These are phyloP conservation scores for Gisinianus flammeolus DNA, from an alignment of 2,888 invertebrate species.

Conservation along the genomic window DNA sequence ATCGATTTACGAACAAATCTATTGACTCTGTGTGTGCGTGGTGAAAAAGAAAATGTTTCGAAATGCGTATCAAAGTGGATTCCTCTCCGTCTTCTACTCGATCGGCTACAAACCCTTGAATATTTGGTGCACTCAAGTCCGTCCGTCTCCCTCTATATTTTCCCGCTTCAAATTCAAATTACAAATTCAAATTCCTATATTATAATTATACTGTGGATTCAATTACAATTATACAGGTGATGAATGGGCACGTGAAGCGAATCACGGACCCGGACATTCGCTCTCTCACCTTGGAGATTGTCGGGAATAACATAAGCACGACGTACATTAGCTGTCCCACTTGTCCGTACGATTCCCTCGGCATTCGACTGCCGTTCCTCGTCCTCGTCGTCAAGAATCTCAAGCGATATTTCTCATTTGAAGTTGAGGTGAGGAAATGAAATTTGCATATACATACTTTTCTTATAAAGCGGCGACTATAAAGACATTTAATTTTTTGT, in stretches of 20 bases:
- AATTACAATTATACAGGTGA: too few species aligned
- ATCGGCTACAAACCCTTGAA: slow-evolving; percentile 63
- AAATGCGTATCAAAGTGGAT: slow-evolving; percentile 63
- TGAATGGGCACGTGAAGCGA: slow-evolving; percentile 70
- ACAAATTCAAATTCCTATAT: too few species aligned
- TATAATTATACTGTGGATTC: neutral
- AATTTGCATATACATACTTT: too few species aligned
- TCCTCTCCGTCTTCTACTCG: slow-evolving; percentile 63
- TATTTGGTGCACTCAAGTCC: slow-evolving; percentile 63
- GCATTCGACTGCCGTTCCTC: slow-evolving; percentile 69
- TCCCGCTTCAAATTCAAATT: too few species aligned
- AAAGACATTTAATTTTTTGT: too few species aligned
- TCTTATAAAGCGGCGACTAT: too few species aligned
- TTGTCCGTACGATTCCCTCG: slow-evolving; percentile 68
- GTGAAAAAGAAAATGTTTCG: too few species aligned
- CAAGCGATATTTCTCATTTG: slow-evolving; percentile 71
- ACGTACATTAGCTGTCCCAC: slow-evolving; percentile 69
- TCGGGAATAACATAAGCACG: slow-evolving; percentile 70
- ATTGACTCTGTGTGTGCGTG: too few species aligned
- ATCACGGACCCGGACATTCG: slow-evolving; percentile 71
- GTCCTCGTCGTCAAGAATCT: slow-evolving; percentile 71
- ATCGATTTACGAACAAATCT: too few species aligned
- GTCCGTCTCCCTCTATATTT: too few species aligned
- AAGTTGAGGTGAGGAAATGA: too few species aligned
- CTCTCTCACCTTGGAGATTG: slow-evolving; percentile 68